Base-by-base conservation (phyloP, 2,113 vertebrate species). In the Alaudala cheleensis region DNA sequence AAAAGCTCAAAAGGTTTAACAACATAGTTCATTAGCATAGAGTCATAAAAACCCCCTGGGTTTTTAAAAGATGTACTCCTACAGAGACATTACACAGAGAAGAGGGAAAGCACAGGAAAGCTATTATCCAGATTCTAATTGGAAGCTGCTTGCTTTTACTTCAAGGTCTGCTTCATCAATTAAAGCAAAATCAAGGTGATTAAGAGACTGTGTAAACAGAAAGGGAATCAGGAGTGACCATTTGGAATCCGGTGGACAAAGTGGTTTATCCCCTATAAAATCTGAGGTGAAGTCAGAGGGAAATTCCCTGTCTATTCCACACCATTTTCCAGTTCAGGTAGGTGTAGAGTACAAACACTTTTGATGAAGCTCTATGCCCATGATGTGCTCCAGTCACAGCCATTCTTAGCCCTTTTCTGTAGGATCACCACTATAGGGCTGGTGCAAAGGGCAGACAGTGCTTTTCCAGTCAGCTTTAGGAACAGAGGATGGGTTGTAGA, bases 1-100 rank as follows among this genome's bases (percentile, higher is more conserved):
- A 88, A 74, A 69, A 83, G 64, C 67, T 92, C 64, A 56, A 62
- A 94, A 89, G 67, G 47, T 91, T 88, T 92, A 95, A 67, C 76
- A 57, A 74, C 28, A 22, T 1, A 78, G 71, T 44, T 95, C 82
- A 69, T 96, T 93, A 95, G 56, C 76, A 88, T 2, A 5, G 18
- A 86, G n/a, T 42, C 79, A 88, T 57, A 92, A 77, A 88, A 90
- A 53, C 37, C 53, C 60, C 15, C 19, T 29, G 76, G 79, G 81
- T 66, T 94, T 95, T 91, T 45, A 40, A 40, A 79, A 92, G 20
- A 29, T 57, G 65, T 72, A 26, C 49, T 12, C 37, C 44, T 86
- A 83, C 33, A 74, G 5, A 74, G 44, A 50, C 34, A 33, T 56
- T 57, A 53, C 73, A 50, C 1, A 34, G 44, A 81, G 51, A 64